Evolutionary conservation across 2,113 vertebrate species (phyloP).

Genomic region (Scomber japonicus): DNA sequence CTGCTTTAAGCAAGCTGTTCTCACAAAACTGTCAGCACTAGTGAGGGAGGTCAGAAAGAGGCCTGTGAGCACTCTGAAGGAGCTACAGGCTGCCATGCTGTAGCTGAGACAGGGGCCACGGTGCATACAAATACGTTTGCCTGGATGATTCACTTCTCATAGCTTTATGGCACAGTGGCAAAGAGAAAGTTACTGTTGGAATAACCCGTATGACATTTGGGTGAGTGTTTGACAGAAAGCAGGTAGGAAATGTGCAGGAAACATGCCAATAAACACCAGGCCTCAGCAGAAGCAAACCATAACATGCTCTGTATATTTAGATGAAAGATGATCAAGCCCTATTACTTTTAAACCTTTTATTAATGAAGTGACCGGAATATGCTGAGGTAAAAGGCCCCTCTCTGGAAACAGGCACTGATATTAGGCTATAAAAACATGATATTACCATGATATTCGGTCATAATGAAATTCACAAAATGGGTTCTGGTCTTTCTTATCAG

Average conservation of each 20-base stretch:
- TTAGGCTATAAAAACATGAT: not conserved
- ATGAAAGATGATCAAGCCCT: slow-evolving; percentile 6
- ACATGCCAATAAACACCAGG: no score
- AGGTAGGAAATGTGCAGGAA: no score
- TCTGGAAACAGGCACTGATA: not conserved
- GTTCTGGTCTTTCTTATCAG: not conserved
- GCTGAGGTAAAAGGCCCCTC: not conserved
- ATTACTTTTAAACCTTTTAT: not conserved
- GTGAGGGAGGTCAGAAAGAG: not conserved
- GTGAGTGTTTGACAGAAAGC: no score
- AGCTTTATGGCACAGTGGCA: not conserved
- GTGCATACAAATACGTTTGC: slow-evolving; percentile 2
- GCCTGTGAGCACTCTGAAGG: not conserved
- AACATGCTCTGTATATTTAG: no score
- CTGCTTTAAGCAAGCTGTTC: not conserved
- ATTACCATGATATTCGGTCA: not conserved
- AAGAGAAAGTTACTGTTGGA: no score
- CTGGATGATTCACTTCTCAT: not conserved
- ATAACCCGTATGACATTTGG: no score
- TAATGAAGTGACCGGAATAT: not conserved
- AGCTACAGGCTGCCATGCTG: not conserved
- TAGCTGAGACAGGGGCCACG: not conserved
- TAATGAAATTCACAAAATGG: not conserved
- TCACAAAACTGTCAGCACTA: not conserved
- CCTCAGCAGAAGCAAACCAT: no score